These are phyloP conservation scores for Malurus cyaneus DNA, from an alignment of 2,113 vertebrate genomes.

Conservation along the genomic window DNA sequence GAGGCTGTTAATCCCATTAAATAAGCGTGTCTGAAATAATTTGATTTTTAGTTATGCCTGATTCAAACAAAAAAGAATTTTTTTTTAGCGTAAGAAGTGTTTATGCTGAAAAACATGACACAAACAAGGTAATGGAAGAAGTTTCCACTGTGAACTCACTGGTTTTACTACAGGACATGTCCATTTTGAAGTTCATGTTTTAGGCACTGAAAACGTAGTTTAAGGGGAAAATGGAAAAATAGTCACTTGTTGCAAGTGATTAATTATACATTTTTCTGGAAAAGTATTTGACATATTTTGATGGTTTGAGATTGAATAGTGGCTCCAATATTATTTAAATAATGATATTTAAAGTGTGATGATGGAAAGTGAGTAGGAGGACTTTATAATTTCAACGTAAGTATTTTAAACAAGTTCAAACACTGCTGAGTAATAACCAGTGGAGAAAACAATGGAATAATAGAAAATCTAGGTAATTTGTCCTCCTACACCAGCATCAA, in stretches of 20 bases:
- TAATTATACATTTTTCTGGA: background rate
- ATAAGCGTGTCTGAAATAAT: background rate
- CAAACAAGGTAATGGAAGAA: background rate
- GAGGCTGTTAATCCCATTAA: background rate
- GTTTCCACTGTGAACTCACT: background rate
- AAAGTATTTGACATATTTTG: background rate
- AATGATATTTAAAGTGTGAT: background rate
- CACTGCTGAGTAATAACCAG: background rate
- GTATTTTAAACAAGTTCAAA: constrained; percentile 17
- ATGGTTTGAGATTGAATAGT: background rate
- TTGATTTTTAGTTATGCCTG: background rate
- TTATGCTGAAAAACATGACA: background rate
- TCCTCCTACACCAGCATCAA: background rate
- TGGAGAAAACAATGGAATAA: background rate
- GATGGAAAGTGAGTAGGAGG: constrained; percentile 25
- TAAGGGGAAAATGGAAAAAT: background rate
- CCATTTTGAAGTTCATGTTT: background rate
- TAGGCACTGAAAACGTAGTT: background rate
- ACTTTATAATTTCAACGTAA: background rate
- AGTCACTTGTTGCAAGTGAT: background rate
- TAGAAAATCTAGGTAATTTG: background rate
- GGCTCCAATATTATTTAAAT: background rate
- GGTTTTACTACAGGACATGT: background rate
- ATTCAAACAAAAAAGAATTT: background rate
- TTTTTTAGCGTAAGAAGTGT: background rate